phyloP scores from a whole-genome alignment of 2,888 invertebrate genomes.

The Nemoura dubitans region DNA sequence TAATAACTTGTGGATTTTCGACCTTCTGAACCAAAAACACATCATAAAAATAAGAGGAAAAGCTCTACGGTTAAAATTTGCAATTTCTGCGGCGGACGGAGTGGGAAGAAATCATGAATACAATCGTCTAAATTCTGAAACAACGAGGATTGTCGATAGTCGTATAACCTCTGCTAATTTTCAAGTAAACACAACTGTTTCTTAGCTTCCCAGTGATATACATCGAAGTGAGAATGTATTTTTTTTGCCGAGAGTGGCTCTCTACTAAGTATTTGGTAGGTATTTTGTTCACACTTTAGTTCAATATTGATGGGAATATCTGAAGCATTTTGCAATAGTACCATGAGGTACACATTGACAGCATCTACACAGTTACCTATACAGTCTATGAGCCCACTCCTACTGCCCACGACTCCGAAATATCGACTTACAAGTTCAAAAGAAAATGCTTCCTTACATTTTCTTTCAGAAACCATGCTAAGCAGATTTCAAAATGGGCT shows the following conservation, averaged over 20 bases:
- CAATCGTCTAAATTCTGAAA: neutral
- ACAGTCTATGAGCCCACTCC: too few relatives aligned
- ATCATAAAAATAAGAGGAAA: neutral
- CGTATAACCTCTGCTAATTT: neutral
- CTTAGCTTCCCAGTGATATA: too few relatives aligned
- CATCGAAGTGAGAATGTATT: too few relatives aligned
- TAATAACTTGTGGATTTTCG: slow-evolving; percentile 30
- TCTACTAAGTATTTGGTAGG: too few relatives aligned
- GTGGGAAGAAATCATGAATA: neutral
- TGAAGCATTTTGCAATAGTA: too few relatives aligned
- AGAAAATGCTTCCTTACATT: neutral
- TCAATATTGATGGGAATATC: too few relatives aligned
- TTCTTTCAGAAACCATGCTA: neutral
- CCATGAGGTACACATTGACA: too few relatives aligned
- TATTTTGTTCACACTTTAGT: too few relatives aligned
- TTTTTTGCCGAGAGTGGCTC: too few relatives aligned
- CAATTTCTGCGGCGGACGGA: neutral
- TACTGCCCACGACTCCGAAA: too few relatives aligned
- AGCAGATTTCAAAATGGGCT: neutral
- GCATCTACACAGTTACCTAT: too few relatives aligned
- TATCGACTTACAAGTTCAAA: neutral
- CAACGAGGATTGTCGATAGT: neutral
- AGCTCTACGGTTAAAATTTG: neutral
- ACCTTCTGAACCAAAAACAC: neutral
- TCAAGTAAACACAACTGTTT: too few relatives aligned